These are phyloP conservation scores for Lethenteron reissneri DNA, from an alignment of 2,113 vertebrate genomes.

Conservation along the genomic window DNA sequence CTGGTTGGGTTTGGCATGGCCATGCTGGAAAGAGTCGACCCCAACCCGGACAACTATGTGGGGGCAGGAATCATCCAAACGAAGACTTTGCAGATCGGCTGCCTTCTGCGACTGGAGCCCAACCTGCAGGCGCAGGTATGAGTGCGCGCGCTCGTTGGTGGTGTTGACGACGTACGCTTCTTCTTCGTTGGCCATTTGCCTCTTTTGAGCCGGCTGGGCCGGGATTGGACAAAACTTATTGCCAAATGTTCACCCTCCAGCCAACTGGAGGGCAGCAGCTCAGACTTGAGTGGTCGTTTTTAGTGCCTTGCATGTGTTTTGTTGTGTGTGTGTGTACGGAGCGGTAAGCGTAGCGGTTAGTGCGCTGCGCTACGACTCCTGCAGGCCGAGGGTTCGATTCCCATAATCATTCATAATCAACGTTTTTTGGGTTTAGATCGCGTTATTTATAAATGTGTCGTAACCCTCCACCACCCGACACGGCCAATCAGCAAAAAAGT, in stretches of 20 bases:
- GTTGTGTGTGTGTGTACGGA: background rate
- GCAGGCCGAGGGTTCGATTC: too few relatives aligned
- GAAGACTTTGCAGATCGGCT: conserved; percentile 60
- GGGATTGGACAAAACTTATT: background rate
- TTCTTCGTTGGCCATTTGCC: background rate
- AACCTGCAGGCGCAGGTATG: conserved; percentile 64
- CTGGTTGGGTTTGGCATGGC: conserved; percentile 57
- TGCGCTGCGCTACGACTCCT: too few relatives aligned
- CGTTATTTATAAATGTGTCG: too few relatives aligned
- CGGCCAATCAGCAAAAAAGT: too few relatives aligned
- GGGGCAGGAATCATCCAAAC: conserved; percentile 73
- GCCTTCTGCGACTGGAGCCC: conserved; percentile 60
- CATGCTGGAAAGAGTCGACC: conserved; percentile 60
- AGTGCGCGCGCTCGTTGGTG: background rate
- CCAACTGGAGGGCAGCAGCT: background rate
- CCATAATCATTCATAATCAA: too few relatives aligned
- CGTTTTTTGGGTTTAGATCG: too few relatives aligned
- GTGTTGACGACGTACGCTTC: background rate
- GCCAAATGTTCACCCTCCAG: background rate
- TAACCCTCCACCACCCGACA: too few relatives aligned
- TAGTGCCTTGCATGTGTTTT: background rate
- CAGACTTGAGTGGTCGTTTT: background rate
- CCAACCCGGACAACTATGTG: conserved; percentile 72
- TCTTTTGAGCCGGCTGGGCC: background rate
- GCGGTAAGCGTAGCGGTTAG: too few relatives aligned